Conservation (phyloP, 1,140 invertebrate genomes). For the Adoxophyes honmai region DNA sequence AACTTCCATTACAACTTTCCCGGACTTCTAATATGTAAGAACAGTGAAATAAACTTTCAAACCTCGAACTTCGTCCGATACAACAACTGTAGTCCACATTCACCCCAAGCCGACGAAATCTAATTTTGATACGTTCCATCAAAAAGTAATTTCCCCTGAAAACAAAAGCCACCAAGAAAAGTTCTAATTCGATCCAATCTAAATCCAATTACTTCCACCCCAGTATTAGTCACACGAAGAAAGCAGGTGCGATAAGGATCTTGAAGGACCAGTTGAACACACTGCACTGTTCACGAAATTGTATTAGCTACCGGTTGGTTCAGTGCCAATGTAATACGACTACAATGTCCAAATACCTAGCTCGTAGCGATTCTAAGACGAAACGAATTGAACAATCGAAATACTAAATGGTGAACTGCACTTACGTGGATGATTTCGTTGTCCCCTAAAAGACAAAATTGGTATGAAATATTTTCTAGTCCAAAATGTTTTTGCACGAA, state of each 20-base stretch:
- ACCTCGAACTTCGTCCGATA: background rate
- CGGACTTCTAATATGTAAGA: too few species aligned
- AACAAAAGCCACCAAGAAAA: slow-evolving; percentile 64
- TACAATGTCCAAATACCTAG: too few species aligned
- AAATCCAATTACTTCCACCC: slow-evolving; percentile 67
- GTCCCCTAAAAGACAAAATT: too few species aligned
- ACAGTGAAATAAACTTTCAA: too few species aligned
- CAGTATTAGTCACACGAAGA: slow-evolving; percentile 41
- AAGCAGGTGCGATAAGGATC: slow-evolving; percentile 24
- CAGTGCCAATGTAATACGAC: too few species aligned
- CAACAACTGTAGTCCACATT: background rate
- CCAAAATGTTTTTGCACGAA: too few species aligned
- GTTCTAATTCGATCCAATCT: slow-evolving; percentile 70
- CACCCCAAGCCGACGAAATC: slow-evolving; percentile 33
- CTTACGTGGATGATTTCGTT: too few species aligned
- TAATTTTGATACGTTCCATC: slow-evolving; percentile 63
- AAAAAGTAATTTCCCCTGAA: slow-evolving; percentile 63
- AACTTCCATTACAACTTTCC: too few species aligned
- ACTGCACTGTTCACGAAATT: background rate
- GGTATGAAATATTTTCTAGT: too few species aligned
- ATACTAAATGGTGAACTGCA: too few species aligned
- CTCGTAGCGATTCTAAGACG: too few species aligned
- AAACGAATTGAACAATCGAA: too few species aligned
- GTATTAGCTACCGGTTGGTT: background rate
- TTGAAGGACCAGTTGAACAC: slow-evolving; percentile 13